Percentiles rank a stretch among this genome's conserved stretches.
These are phyloP conservation scores for Ispidina picta DNA, from an alignment of 2,797 vertebrate species.

Conservation along the genomic window DNA sequence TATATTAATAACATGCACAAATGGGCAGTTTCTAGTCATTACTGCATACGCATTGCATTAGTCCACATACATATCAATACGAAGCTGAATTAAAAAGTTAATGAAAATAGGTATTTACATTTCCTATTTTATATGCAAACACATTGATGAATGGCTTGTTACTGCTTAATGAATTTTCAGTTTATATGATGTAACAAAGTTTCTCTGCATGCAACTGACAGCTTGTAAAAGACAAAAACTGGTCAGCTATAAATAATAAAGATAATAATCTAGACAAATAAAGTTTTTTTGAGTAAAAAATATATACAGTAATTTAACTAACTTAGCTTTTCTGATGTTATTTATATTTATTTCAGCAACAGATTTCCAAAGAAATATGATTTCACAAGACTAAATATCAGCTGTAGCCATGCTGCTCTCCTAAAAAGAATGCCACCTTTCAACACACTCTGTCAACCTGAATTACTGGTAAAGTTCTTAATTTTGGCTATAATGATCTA, in stretches of 20 bases:
- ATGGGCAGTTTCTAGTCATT: not conserved
- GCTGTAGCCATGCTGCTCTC: not conserved
- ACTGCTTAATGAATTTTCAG: not conserved
- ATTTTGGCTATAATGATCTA: not conserved
- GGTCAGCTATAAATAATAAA: not conserved
- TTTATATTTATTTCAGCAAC: not conserved
- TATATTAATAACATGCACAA: not conserved
- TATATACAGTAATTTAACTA: not conserved
- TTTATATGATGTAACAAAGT: not conserved
- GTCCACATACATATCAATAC: not conserved
- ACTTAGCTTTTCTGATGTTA: not conserved
- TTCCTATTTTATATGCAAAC: not conserved
- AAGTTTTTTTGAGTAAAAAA: not conserved
- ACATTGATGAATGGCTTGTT: not conserved
- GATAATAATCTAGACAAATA: not conserved
- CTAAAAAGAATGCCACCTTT: not conserved
- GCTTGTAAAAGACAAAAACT: not conserved
- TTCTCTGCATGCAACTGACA: not conserved
- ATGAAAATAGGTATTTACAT: constrained; percentile 1
- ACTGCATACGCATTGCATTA: not conserved
- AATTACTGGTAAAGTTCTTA: not conserved
- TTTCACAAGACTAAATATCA: not conserved
- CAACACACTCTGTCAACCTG: not conserved
- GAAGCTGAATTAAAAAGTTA: constrained; percentile 2
- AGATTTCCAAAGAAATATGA: not conserved